Evolutionary conservation across 2,888 invertebrate species (phyloP).

Genomic region (Lingula anatina): DNA sequence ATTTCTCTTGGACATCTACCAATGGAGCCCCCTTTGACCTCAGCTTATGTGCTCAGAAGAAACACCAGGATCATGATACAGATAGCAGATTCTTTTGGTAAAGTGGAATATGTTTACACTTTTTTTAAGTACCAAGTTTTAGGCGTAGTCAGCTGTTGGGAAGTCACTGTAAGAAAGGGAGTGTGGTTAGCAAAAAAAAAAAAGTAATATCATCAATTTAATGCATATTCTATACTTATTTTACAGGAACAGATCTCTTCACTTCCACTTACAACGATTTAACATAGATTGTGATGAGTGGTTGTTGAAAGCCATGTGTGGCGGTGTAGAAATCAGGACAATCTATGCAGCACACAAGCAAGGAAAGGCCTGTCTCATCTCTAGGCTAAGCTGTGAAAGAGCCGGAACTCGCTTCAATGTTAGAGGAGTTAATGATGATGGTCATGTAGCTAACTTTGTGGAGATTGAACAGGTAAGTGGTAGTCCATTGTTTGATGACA

Average conservation of each 20-base stretch:
- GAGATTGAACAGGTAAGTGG: conserved; percentile 90
- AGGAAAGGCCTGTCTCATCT: conserved; percentile 87
- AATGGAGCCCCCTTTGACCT: conserved; percentile 69
- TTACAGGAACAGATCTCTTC: conserved; percentile 84
- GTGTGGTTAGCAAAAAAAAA: too few species aligned
- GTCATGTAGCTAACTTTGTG: conserved; percentile 99
- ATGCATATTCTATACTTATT: conserved; percentile 5
- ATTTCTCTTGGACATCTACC: conserved; percentile 78
- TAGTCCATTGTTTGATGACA: too few species aligned
- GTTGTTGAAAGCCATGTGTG: conserved; percentile 94
- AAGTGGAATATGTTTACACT: conserved; percentile 14
- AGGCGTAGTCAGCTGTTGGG: too few species aligned
- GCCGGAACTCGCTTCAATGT: conserved; percentile 98
- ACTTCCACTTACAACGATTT: conserved; percentile 85
- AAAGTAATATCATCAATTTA: too few species aligned
- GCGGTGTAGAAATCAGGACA: conserved; percentile 93
- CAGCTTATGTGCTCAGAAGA: conserved; percentile 87
- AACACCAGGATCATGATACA: conserved; percentile 70
- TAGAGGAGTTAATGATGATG: conserved; percentile 97
- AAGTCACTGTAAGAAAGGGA: too few species aligned
- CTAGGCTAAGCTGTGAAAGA: conserved; percentile 92
- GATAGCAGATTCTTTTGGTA: conserved; percentile 97
- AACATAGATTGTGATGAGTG: conserved; percentile 86
- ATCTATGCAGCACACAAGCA: conserved; percentile 94
- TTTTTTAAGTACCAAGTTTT: too few species aligned